Percentiles rank a stretch among this genome's conserved stretches.
Evolutionary conservation across 2,113 vertebrate genomes (phyloP).

Genomic region (Poeciliopsis retropinna): DNA sequence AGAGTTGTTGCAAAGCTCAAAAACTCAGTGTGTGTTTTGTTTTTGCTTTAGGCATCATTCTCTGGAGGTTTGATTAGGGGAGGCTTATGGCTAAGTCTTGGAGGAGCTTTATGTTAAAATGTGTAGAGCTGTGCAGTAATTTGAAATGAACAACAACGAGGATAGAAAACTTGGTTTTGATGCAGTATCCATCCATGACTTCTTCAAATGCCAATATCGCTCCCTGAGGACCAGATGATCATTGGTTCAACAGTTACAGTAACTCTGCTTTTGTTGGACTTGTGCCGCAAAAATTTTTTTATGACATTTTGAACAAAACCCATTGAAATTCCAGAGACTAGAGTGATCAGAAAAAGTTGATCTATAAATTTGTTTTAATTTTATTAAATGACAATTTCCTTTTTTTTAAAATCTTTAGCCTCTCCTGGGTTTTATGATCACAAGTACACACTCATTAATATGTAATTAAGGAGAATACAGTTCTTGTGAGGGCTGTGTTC

Average conservation of each 20-base stretch:
- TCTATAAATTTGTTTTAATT: not conserved
- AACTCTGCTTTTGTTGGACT: too few species aligned
- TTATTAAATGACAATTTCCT: too few species aligned
- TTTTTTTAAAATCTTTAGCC: too few species aligned
- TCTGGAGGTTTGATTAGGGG: not conserved
- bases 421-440: too few species aligned
- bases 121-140: conserved; percentile 4
- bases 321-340: not conserved
- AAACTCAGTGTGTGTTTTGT: not conserved
- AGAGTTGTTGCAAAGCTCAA: not conserved
- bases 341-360: not conserved
- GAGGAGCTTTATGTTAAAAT: conserved; percentile 15
- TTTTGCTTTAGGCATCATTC: conserved; percentile 10
- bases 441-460: too few species aligned
- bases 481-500: too few species aligned
- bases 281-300: not conserved
- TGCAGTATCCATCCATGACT: not conserved
- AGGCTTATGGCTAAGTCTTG: not conserved
- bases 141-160: not conserved
- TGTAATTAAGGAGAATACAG: too few species aligned
- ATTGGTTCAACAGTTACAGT: not conserved
- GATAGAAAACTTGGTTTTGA: not conserved
- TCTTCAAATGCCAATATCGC: not conserved
- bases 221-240: not conserved
- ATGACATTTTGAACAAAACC: not conserved